phyloP scores from a whole-genome alignment of 2,888 invertebrate genomes.

The Xanthorhoe spadicearia region DNA sequence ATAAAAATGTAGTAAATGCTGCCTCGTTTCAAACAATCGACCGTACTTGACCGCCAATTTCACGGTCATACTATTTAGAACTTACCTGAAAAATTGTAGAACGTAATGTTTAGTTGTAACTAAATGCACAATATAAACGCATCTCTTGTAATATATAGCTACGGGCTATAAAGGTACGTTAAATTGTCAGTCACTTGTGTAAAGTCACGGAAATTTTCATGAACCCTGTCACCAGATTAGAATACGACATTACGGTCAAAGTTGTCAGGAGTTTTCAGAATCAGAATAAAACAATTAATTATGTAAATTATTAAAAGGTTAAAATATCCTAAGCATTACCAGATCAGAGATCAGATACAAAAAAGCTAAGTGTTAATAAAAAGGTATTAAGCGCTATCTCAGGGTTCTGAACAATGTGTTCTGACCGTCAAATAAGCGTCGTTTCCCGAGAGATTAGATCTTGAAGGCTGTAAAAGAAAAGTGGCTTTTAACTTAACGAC shows the following conservation, averaged over 20 bases:
- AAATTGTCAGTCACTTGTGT: too few relatives aligned
- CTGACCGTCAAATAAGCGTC: constrained; percentile 28
- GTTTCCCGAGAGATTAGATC: constrained; percentile 40
- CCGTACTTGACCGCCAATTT: not conserved
- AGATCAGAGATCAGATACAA: constrained; percentile 25
- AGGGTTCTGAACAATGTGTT: constrained; percentile 25
- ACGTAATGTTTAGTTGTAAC: too few relatives aligned
- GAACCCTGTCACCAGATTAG: too few relatives aligned
- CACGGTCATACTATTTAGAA: not conserved
- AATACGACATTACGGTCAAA: too few relatives aligned
- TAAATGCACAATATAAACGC: too few relatives aligned
- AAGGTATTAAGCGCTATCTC: constrained; percentile 26
- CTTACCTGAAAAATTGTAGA: too few relatives aligned
- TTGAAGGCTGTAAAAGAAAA: constrained; percentile 37
- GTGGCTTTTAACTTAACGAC: constrained; percentile 43
- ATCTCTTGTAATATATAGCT: too few relatives aligned
- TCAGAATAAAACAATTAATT: not conserved
- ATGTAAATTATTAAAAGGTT: not conserved
- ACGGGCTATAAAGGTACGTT: too few relatives aligned
- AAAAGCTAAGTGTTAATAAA: constrained; percentile 30
- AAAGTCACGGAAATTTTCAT: too few relatives aligned
- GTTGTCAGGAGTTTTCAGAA: too few relatives aligned
- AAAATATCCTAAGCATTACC: not conserved
- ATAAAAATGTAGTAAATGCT: constrained; percentile 7
- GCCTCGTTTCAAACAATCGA: constrained; percentile 8